phyloP scores from a whole-genome alignment of 2,888 invertebrate genomes.

The Bruchidius siliquastri region DNA sequence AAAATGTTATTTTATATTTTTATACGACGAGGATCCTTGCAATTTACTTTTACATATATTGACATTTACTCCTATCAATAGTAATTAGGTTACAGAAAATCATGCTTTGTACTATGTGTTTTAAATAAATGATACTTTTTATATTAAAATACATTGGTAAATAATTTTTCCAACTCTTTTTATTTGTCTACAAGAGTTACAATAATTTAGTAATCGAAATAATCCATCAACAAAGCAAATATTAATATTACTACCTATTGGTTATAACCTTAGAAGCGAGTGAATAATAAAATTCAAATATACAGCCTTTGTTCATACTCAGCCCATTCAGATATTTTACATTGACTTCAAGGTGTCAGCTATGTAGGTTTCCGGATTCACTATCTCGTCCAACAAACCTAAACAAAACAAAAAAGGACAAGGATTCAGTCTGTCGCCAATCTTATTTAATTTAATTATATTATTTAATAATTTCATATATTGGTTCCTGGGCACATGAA shows the following conservation, averaged over 20 bases:
- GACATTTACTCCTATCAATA: conserved; percentile 22
- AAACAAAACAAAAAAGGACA: conserved; percentile 32
- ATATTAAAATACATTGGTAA: neutral
- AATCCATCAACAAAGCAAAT: conserved; percentile 31
- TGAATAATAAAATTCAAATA: conserved; percentile 23
- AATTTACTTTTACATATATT: conserved; percentile 5
- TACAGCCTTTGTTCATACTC: conserved; percentile 27
- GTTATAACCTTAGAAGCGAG: conserved; percentile 23
- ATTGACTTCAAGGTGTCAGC: conserved; percentile 49
- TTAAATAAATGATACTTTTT: conserved; percentile 27
- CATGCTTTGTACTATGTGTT: conserved; percentile 39
- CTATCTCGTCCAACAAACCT: conserved; percentile 64
- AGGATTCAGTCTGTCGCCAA: no score
- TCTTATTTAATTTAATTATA: no score
- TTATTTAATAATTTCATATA: no score
- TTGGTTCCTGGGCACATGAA: no score
- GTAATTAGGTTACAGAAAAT: conserved; percentile 23
- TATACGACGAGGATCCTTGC: neutral
- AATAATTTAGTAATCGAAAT: conserved; percentile 35
- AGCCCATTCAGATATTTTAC: conserved; percentile 13
- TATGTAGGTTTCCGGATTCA: conserved; percentile 60
- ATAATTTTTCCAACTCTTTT: neutral
- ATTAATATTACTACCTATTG: conserved; percentile 23
- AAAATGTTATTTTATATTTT: neutral
- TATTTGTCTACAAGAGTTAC: conserved; percentile 18